Conservation (phyloP, 2,888 invertebrate species). For the Branchinecta sandiegonensis region DNA sequence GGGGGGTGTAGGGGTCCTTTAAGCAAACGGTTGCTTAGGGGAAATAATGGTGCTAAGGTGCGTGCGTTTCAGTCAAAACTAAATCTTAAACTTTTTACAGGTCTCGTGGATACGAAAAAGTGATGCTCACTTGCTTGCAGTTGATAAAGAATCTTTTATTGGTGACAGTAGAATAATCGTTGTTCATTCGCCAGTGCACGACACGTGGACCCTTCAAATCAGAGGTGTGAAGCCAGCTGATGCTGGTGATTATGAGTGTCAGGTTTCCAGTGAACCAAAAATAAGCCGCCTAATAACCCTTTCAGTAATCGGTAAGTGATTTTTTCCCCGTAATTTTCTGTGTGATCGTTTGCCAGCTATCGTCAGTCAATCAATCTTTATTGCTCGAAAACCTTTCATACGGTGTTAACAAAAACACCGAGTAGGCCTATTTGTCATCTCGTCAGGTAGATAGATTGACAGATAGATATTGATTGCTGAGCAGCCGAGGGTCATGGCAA, state of each 20-base stretch:
- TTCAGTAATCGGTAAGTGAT: constrained; percentile 20
- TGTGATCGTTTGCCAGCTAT: no score
- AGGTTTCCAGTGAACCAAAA: constrained; percentile 38
- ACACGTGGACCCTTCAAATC: constrained; percentile 80
- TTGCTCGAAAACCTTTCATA: no score
- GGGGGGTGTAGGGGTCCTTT: no score
- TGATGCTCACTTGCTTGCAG: constrained; percentile 76
- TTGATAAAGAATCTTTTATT: constrained; percentile 69
- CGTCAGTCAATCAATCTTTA: no score
- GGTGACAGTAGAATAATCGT: constrained; percentile 79
- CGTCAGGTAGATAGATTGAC: no score
- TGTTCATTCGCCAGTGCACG: constrained; percentile 56
- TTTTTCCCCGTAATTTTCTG: no score
- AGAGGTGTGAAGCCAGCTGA: constrained; percentile 45
- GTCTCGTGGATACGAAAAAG: constrained; percentile 74
- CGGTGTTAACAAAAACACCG: no score
- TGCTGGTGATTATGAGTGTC: constrained; percentile 81
- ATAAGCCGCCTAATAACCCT: constrained; percentile 21
- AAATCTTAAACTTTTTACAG: constrained; percentile 30
- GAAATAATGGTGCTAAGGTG: neutral
- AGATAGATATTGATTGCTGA: no score
- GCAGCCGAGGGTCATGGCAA: no score
- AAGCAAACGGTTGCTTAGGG: no score
- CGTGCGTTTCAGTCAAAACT: neutral
- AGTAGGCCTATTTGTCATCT: no score